Base-by-base conservation (phyloP, 2,888 invertebrate species). In the Ochlodes sylvanus region DNA sequence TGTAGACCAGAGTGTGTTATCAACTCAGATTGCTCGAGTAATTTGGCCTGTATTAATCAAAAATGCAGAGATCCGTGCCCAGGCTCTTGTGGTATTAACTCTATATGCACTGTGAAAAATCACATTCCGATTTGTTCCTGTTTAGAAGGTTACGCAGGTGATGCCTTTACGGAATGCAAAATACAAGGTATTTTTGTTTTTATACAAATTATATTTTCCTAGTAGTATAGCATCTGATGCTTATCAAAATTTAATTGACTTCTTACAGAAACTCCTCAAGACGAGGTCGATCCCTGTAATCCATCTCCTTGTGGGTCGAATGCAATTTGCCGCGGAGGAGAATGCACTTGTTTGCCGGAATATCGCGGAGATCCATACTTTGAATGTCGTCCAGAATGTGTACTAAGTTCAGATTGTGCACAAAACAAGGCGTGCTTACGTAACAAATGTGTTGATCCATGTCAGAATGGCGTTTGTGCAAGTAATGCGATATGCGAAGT, bases 21-120 rank as follows among this genome's bases (percentile, higher is more conserved):
- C 34, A 96, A 96, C 80, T 93, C 96, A 0, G 97, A 97, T 77
- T 98, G 98, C 82, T 86, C 95, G 7, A 95, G 95, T 77, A 95
- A 96, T 79, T 91, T 94, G 76, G 97, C 97, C 50, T 98, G 98
- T 79, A 95, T 97, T 56, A 95, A 95, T 74, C 95, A 96, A 79
- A 96, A 94, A 83, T 97, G 97, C 82, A 92, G 88, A 73, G 97
- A 97, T 84, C 97, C 97, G n/a, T 97, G 97, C 77, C 96, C 96
- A 9, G 97, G 97, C 12, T 96, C 96, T 7, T 97, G 96, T 78
- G 96, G 96, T 56, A 78, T 95, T 69, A 93, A 94, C 76, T 94
- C 96, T 67, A 90, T 94, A 74, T 95, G 96, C 78, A 84, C 84
- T 50, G 96, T 97, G 7, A 94, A 95, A 71, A 96, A 95, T 80